These are phyloP conservation scores for Leptopterna dolabrata DNA, from an alignment of 2,888 invertebrate genomes.

Conservation along the genomic window DNA sequence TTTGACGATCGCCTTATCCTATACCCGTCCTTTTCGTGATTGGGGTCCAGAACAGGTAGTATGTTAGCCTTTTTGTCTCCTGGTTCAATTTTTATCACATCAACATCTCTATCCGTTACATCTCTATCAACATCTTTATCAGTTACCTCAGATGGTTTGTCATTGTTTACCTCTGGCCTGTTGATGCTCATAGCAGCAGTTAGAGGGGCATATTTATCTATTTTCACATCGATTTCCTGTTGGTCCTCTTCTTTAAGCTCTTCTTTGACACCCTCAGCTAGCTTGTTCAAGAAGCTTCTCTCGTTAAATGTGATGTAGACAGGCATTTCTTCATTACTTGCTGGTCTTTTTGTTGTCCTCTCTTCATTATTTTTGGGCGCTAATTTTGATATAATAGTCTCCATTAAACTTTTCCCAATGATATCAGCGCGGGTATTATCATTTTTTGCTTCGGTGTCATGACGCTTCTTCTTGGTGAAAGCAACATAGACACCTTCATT, in stretches of 20 bases:
- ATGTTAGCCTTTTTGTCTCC: background rate
- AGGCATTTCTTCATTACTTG: slow-evolving; percentile 44
- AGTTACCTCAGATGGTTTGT: background rate
- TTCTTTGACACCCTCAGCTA: slow-evolving; percentile 43
- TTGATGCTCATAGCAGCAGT: slow-evolving; percentile 9
- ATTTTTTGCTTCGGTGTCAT: background rate
- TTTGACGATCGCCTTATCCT: slow-evolving; percentile 45
- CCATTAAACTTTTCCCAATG: slow-evolving; percentile 26
- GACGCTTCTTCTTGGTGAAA: slow-evolving; percentile 39
- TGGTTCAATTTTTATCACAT: background rate
- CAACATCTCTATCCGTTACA: background rate
- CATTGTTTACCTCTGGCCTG: background rate
- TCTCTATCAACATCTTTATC: background rate
- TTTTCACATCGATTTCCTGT: background rate
- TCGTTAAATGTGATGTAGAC: slow-evolving; percentile 52
- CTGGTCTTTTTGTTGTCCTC: background rate
- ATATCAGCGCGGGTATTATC: background rate
- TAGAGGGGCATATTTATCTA: slow-evolving; percentile 28
- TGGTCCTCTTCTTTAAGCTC: slow-evolving; percentile 19
- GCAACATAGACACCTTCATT: slow-evolving; percentile 52
- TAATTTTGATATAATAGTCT: slow-evolving; percentile 30
- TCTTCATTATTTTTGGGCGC: slow-evolving; percentile 16
- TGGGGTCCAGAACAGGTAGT: background rate
- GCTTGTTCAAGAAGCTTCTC: slow-evolving; percentile 44
- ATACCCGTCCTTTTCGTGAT: background rate